Percentiles rank a stretch among this genome's conserved stretches.
Conservation (phyloP, 1,140 invertebrate species). For the Lucilia sericata region DNA sequence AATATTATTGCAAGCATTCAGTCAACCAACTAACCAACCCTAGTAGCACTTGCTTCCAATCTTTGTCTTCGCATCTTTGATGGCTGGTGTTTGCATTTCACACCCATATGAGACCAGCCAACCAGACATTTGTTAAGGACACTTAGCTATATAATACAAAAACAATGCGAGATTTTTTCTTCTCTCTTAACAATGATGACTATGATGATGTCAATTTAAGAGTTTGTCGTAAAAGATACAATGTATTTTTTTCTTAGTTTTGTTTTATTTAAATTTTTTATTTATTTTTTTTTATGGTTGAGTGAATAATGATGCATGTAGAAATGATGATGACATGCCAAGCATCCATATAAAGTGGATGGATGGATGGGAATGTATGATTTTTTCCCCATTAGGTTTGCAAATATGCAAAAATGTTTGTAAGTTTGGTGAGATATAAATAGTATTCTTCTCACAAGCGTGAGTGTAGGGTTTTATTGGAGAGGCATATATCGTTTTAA, state of each 20-base stretch:
- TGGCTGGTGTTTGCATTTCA: conserved; percentile 15
- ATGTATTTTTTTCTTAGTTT: not conserved
- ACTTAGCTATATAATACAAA: not conserved
- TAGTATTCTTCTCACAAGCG: too few species aligned
- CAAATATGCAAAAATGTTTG: too few species aligned
- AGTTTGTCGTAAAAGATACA: not conserved
- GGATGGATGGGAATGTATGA: not conserved
- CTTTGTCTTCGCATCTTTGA: not conserved
- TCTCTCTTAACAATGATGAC: not conserved
- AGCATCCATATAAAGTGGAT: not conserved
- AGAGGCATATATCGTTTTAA: too few species aligned
- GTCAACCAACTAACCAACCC: too few species aligned
- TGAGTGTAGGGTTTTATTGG: too few species aligned
- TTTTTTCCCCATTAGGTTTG: not conserved
- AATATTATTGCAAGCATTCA: not conserved
- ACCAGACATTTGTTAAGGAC: not conserved
- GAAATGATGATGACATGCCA: not conserved
- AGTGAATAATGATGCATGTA: not conserved
- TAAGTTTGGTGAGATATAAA: too few species aligned
- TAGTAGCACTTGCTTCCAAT: not conserved
- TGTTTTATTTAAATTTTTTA: not conserved
- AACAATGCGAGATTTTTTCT: not conserved
- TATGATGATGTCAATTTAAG: not conserved
- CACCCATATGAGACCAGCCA: not conserved
- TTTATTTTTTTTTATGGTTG: not conserved